Base-by-base conservation (phyloP, 2,888 invertebrate species). In the Cotesia congregata region DNA sequence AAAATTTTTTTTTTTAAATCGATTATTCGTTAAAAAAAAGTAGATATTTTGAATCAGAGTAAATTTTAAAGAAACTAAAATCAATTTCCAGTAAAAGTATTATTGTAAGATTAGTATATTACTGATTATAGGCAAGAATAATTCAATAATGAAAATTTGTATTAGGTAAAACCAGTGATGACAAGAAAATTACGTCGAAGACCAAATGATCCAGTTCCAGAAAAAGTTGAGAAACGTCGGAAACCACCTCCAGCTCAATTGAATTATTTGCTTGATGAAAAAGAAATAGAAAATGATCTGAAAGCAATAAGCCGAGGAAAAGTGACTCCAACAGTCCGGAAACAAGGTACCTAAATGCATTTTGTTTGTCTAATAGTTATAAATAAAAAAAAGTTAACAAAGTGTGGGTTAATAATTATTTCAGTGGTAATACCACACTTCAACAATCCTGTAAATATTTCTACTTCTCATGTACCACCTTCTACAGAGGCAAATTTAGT, bases 131-230 rank as follows among this genome's bases (percentile, higher is more conserved):
- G 1, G 7, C 1, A 50, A 17, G 9, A 50, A 62, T 70, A 20
- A 39, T 15, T 17, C 12, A 62, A 62, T 62, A 62, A 62, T 17
- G 6, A 61, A 60, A 61, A 72, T 41, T 65, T 67, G 40, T 60
- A 60, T 61, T 89, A 94, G 93, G 93, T 96, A n/a, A 98, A 98
- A 87, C 97, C 98, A 9, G 96, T 96, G n/a, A 95, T 97, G 91
- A 98, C 98, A 41, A 92, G 98, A 39, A 98, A 98, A 89, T 90
- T 98, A 39, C 91, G 98, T 4, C 92, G 98, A 78, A 92, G 98
- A 38, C 98, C 98, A 0, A 98, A 98, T 89, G 98, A 98, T 89
- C 98, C 98, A 0, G 92, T 96, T 64, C 98, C 97, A 4, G 93
- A 95, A 78, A 96, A 96, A 6, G 94, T 96, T 85, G 94, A 94